Evolutionary conservation across 2,113 vertebrate genomes (phyloP), one percentile per base, ranked within the genome.

Genomic region (Petromus typicus): DNA sequence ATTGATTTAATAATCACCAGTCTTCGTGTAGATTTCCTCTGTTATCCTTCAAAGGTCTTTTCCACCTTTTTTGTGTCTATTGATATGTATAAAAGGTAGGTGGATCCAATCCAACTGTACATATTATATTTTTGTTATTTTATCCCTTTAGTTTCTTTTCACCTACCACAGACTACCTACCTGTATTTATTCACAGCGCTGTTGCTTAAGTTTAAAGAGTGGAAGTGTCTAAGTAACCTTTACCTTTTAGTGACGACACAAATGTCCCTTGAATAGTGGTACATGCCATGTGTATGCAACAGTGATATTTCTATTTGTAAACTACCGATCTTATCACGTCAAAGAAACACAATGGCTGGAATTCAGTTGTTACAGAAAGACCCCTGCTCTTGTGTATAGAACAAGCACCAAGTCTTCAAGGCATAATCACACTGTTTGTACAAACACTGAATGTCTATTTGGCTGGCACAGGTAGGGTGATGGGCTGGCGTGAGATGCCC

Each of bases 271-370:
- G 25, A 56, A 13, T 67, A 61, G 6, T 17, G 34, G 56, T 57
- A 88, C 75, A 30, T 71, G 22, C 89, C 56, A 43, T 89, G 66
- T 27, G 54, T 20, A 63, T 85, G 25, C 22, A 56, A 90, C 40
- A 18, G 27, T 63, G 18, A 20, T 73, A 66, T 85, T 95, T 93
- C n/a, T 90, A 10, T 64, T 69, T 95, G 51, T 94, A 66, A 95
- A 75, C 45, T 45, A 45, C 51, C 59, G 30, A 61, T 17, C 22
- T 78, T 88, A 66, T 91, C 25, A 34, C 7, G 1, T 66, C 61
- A 8, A 37, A 63, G 57, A 91, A 84, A 48, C 25, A 18, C 85
- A 25, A 66, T 81, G 37, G 64, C 18, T 84, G 13, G 43, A 34
- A 54, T 91, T 69, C 54, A 76, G 14, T 37, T 69, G 34, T 80